Evolutionary conservation across 2,888 invertebrate genomes (phyloP).

Genomic region (Achlya flavicornis): DNA sequence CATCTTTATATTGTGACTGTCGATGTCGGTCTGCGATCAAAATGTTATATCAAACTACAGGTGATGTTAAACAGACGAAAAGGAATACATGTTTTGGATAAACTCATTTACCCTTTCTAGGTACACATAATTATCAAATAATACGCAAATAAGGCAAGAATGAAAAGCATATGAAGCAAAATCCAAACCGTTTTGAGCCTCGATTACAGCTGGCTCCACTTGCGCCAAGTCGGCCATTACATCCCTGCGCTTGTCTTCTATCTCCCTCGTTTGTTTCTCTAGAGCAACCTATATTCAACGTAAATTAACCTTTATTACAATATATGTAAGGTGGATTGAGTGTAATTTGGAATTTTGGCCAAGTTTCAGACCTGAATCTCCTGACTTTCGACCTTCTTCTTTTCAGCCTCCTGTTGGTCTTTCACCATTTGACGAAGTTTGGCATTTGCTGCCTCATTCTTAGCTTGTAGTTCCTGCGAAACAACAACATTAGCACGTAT

Average conservation of each 20-base stretch:
- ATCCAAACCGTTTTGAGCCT: constrained; percentile 96
- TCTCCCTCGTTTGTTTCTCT: constrained; percentile 95
- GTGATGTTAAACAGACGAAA: constrained; percentile 26
- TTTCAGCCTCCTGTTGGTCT: constrained; percentile 99
- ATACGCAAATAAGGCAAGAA: constrained; percentile 2
- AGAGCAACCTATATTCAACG: constrained; percentile 80
- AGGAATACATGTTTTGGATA: constrained; percentile 25
- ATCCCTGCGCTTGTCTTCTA: constrained; percentile 95
- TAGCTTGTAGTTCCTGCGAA: constrained; percentile 92
- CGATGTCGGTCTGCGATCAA: constrained; percentile 22
- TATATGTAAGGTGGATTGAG: constrained; percentile 6
- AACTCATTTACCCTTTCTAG: constrained; percentile 22
- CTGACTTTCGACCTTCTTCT: constrained; percentile 98
- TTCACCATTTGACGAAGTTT: constrained; percentile 99
- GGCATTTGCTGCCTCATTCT: constrained; percentile 99
- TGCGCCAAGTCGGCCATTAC: constrained; percentile 98
- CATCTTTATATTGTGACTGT: constrained; percentile 48
- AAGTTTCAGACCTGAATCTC: constrained; percentile 89
- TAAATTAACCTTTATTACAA: constrained; percentile 12
- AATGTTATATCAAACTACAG: constrained; percentile 37
- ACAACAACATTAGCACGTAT: neutral
- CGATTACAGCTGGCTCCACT: constrained; percentile 99
- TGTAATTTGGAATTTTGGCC: constrained; percentile 5
- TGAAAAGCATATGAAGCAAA: constrained; percentile 40
- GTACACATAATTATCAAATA: constrained; percentile 18